A percentile compares a stretch with the other conserved stretches of the same genome.
Conservation (phyloP, 2,797 vertebrate genomes). For the Sus cebifrons region DNA sequence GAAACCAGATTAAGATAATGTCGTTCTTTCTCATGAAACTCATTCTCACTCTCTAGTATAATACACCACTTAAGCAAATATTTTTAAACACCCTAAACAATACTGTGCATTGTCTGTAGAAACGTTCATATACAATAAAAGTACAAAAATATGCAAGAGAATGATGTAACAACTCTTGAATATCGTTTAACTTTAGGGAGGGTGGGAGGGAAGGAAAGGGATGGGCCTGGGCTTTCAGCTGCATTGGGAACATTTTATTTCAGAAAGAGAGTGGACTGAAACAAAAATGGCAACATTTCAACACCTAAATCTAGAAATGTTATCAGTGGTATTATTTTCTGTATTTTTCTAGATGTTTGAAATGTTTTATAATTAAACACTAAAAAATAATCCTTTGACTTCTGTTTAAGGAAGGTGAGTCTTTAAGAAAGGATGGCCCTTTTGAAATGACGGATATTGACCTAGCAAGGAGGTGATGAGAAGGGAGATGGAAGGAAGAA, state of each 20-base stretch:
- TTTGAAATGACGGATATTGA: neutral
- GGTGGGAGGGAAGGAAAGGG: slow-evolving; percentile 14
- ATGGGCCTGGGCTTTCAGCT: neutral
- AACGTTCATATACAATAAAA: slow-evolving; percentile 49
- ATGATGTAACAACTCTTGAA: slow-evolving; percentile 15
- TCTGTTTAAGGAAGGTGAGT: neutral
- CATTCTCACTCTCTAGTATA: neutral
- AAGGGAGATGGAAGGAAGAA: neutral
- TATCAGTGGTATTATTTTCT: neutral
- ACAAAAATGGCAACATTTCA: slow-evolving; percentile 21
- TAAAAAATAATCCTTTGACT: neutral
- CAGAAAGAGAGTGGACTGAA: neutral
- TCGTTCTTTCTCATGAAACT: neutral
- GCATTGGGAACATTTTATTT: slow-evolving; percentile 39
- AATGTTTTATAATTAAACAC: neutral
- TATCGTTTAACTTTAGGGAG: slow-evolving; percentile 6
- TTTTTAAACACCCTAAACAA: slow-evolving; percentile 36
- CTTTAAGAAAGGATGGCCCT: neutral
- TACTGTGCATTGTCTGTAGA: slow-evolving; percentile 42
- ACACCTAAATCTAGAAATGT: slow-evolving; percentile 46
- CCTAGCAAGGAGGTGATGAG: neutral
- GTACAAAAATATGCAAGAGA: neutral
- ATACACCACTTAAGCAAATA: neutral
- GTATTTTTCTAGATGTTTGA: slow-evolving; percentile 27
- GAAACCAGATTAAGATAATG: neutral